Conservation (phyloP, 2,888 invertebrate species). For the Ophion ventricosus region DNA sequence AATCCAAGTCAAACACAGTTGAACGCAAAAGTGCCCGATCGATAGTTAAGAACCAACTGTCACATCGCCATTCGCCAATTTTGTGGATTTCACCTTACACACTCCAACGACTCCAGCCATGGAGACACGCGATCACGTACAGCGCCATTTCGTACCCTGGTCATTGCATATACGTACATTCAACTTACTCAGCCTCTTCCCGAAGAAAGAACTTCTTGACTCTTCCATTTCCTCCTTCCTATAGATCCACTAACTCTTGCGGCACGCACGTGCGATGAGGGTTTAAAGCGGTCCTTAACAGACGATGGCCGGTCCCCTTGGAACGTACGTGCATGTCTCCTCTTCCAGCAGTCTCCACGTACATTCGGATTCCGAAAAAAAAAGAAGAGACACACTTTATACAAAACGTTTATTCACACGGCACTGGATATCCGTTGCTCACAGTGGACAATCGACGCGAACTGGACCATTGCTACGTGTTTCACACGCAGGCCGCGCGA, state of each 20-base stretch:
- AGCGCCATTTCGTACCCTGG: slow-evolving; percentile 36
- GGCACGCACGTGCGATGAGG: slow-evolving; percentile 53
- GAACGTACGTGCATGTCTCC: slow-evolving; percentile 46
- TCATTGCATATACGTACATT: slow-evolving; percentile 47
- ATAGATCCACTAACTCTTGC: slow-evolving; percentile 28
- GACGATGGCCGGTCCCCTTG: slow-evolving; percentile 58
- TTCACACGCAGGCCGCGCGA: slow-evolving; percentile 8
- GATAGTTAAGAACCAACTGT: slow-evolving; percentile 11
- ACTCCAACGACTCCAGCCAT: slow-evolving; percentile 19
- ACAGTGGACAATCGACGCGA: background rate
- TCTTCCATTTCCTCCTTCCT: slow-evolving; percentile 39
- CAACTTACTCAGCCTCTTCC: slow-evolving; percentile 41
- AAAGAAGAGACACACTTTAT: slow-evolving; percentile 2
- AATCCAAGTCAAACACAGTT: no score
- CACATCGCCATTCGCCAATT: slow-evolving; percentile 29
- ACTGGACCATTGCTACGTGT: background rate
- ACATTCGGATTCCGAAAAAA: slow-evolving; percentile 5
- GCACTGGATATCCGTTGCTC: slow-evolving; percentile 9
- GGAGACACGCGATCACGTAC: slow-evolving; percentile 56
- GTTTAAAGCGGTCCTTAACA: slow-evolving; percentile 67
- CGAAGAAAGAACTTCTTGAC: slow-evolving; percentile 47
- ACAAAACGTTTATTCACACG: slow-evolving; percentile 5
- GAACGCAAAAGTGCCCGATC: background rate
- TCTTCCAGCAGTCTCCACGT: background rate
- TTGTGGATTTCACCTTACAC: slow-evolving; percentile 26